Evolutionary conservation across 2,113 vertebrate species (phyloP), one percentile per base, ranked within the genome.

Genomic region (Entelurus aequoreus): DNA sequence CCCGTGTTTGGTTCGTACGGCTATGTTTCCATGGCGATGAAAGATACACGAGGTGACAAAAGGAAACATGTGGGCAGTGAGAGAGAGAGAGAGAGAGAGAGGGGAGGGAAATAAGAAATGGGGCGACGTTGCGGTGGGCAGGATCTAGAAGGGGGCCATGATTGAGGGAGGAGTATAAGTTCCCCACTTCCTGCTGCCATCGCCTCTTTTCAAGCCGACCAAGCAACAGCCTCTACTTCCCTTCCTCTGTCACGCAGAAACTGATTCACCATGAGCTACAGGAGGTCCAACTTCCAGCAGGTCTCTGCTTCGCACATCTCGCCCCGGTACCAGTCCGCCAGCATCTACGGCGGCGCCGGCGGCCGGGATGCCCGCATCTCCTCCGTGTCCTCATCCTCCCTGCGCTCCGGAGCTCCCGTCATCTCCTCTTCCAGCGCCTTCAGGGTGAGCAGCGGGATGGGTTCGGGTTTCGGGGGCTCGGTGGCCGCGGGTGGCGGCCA

Each of bases 281-380:
- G 80, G 38, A 60, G 11, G 38, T 6, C 63, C 56, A 62, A 0
- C 57, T 1, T 57, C 4, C 55, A 57, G 16, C 61, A 57, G 52
- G 63, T 72, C 46, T 59, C 78, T 5, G 80, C 74, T 15, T 0
- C 56, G 36, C 71, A 57, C 69, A 12, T 75, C 14, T 81, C 82
- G n/a, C 90, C 90, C 70, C 90, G 88, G 15, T 84, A 78, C 55
- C 68, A 79, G 2, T 70, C 94, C 0, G 76, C 83, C 47, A 97
- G 92, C 54, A 86, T 90, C 42, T 90, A 94, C n/a, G 94, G 82
- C 0, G 93, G 94, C 3, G 89, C 93, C 0, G 92, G 94, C 6
- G 94, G 94, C 46, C 68, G 70, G 0, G 92, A 90, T 0, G 74
- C 84, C 14, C 88, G 93, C 44, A 86, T 95, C 80, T 94, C 95